Percentiles rank a stretch among this genome's conserved stretches.
phyloP scores from a whole-genome alignment of 2,113 vertebrate species.

The Aegithalos caudatus region DNA sequence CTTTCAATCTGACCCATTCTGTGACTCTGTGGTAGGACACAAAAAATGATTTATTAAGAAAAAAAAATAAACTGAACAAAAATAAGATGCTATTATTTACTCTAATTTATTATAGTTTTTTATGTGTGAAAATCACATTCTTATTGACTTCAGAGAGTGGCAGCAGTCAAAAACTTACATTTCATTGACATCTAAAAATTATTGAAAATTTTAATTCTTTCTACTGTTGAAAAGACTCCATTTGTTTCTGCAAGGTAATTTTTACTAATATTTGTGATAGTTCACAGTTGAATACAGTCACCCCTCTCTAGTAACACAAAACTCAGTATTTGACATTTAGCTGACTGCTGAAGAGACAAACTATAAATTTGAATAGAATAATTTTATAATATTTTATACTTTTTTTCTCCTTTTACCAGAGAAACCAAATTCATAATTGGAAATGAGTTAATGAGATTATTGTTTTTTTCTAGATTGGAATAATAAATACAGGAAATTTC shows the following conservation, averaged over 20 bases:
- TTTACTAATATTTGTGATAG: background rate
- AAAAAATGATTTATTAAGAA: background rate
- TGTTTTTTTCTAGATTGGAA: background rate
- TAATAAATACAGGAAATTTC: background rate
- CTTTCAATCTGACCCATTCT: background rate
- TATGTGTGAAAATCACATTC: background rate
- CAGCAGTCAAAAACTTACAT: background rate
- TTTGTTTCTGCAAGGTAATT: background rate
- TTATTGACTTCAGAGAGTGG: background rate
- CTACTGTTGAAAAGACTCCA: rapidly evolving
- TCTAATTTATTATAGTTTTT: background rate
- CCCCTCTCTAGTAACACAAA: background rate
- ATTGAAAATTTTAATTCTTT: background rate
- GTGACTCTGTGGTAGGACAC: too few species aligned
- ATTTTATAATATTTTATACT: background rate
- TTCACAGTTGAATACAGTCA: background rate
- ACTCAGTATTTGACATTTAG: background rate
- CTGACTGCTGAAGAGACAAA: background rate
- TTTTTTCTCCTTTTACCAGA: background rate
- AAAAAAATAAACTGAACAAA: background rate
- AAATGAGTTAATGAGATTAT: background rate
- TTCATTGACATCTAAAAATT: background rate
- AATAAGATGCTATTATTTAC: background rate
- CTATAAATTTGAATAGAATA: background rate
- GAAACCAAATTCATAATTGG: background rate